Percentiles rank a stretch among this genome's conserved stretches.
Conservation (phyloP, 2,113 vertebrate genomes). For the Chlorodrepanis virens region DNA sequence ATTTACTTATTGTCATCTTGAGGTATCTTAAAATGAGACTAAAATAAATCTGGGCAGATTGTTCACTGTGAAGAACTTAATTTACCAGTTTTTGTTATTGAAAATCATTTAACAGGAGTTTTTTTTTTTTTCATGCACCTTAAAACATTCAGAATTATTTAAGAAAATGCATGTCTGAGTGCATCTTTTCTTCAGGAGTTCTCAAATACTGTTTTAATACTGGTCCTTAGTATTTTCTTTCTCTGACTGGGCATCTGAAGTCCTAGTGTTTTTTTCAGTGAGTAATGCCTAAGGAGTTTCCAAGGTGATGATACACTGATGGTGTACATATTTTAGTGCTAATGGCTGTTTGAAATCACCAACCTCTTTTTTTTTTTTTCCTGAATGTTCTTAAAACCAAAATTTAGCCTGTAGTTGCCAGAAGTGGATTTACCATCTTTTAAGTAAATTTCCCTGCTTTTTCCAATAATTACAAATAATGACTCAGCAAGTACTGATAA, state of each 20-base stretch:
- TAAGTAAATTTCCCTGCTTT: background rate
- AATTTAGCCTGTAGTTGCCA: background rate
- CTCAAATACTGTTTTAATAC: background rate
- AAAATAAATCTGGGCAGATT: background rate
- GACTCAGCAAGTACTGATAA: background rate
- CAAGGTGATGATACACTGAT: background rate
- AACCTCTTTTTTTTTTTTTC: background rate
- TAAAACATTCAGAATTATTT: background rate
- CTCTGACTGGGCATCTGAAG: background rate
- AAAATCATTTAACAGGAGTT: background rate
- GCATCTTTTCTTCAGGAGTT: background rate
- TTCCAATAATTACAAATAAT: background rate
- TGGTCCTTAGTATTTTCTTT: background rate
- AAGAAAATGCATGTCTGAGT: background rate
- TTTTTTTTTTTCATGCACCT: background rate
- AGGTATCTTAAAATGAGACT: background rate
- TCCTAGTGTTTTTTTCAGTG: background rate
- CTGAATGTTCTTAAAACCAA: background rate
- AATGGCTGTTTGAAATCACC: background rate
- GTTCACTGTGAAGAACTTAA: background rate
- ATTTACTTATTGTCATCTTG: background rate
- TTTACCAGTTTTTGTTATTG: background rate
- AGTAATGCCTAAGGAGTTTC: background rate
- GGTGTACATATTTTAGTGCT: background rate
- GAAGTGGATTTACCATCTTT: background rate